Percentiles rank a stretch among this genome's conserved stretches.
These are phyloP conservation scores for Galeruca laticollis DNA, from an alignment of 2,888 invertebrate genomes.

Conservation along the genomic window DNA sequence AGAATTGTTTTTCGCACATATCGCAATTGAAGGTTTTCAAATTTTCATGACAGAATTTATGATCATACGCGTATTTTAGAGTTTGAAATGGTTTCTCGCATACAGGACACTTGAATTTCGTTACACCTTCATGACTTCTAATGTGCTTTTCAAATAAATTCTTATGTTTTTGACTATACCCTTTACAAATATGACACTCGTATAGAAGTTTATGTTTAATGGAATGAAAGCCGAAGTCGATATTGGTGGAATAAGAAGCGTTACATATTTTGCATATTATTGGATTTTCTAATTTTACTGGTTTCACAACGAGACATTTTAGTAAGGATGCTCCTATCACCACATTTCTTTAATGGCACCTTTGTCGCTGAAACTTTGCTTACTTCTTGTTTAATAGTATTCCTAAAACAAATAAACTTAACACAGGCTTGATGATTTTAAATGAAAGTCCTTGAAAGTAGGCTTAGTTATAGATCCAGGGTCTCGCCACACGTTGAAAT, in stretches of 20 bases:
- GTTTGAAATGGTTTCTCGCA: background rate
- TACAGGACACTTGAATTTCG: slow-evolving; percentile 53
- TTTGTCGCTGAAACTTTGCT: background rate
- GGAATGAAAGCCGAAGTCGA: slow-evolving; percentile 65
- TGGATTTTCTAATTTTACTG: slow-evolving; percentile 7
- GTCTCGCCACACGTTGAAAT: no score
- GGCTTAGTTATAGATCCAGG: no score
- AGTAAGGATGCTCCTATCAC: background rate
- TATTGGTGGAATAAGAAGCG: slow-evolving; percentile 59
- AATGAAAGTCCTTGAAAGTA: no score
- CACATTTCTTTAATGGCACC: background rate
- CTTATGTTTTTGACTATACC: slow-evolving; percentile 49
- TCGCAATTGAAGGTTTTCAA: background rate
- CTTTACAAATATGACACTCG: slow-evolving; percentile 25
- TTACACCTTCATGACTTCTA: background rate
- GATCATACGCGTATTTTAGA: background rate
- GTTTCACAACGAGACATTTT: slow-evolving; percentile 5
- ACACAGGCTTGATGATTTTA: no score
- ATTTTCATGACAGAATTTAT: background rate
- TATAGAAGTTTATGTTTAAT: slow-evolving; percentile 56
- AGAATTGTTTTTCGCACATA: background rate
- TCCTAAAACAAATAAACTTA: background rate
- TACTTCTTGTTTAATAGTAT: background rate
- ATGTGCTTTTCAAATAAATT: background rate
- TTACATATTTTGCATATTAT: slow-evolving; percentile 62